Percentiles rank a stretch among this genome's conserved stretches.
Conservation (phyloP, 1,140 invertebrate species). For the Venustaconcha ellipsiformis region DNA sequence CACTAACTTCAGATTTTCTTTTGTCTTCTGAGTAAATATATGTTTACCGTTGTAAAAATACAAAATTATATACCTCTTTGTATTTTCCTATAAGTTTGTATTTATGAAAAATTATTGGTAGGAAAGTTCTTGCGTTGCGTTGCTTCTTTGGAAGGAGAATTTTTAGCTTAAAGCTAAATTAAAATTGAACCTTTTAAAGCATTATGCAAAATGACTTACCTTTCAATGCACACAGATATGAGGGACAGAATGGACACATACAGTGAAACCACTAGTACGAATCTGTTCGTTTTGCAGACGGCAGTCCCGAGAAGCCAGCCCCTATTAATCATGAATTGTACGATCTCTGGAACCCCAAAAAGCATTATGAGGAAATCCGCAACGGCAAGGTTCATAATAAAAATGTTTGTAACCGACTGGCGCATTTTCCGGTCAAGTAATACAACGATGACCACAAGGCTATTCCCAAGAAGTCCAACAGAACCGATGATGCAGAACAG, state of each 20-base stretch:
- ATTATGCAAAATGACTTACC: slow-evolving; percentile 51
- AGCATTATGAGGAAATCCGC: slow-evolving; percentile 68
- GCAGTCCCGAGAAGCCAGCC: slow-evolving; percentile 65
- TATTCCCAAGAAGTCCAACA: slow-evolving; percentile 65
- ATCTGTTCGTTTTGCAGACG: slow-evolving; percentile 63
- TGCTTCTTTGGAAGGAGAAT: too few relatives aligned
- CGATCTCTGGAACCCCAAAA: slow-evolving; percentile 67
- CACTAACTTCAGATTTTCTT: too few relatives aligned
- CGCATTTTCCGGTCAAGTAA: slow-evolving; percentile 67
- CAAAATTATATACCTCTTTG: too few relatives aligned
- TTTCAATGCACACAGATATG: slow-evolving; percentile 67
- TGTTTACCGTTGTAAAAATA: too few relatives aligned
- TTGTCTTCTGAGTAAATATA: too few relatives aligned
- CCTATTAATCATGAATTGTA: slow-evolving; percentile 65
- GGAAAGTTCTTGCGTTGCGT: too few relatives aligned
- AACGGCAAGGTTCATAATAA: slow-evolving; percentile 68
- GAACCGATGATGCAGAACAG: slow-evolving; percentile 57
- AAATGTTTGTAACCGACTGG: slow-evolving; percentile 65
- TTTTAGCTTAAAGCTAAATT: too few relatives aligned
- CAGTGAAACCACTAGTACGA: slow-evolving; percentile 61
- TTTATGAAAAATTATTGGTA: too few relatives aligned
- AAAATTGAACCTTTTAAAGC: too few relatives aligned
- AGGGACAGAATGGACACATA: slow-evolving; percentile 68
- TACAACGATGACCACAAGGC: slow-evolving; percentile 66
- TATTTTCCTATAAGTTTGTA: too few relatives aligned